phyloP scores from a whole-genome alignment of 2,797 vertebrate species.

The Mormyrus hasselquistii region DNA sequence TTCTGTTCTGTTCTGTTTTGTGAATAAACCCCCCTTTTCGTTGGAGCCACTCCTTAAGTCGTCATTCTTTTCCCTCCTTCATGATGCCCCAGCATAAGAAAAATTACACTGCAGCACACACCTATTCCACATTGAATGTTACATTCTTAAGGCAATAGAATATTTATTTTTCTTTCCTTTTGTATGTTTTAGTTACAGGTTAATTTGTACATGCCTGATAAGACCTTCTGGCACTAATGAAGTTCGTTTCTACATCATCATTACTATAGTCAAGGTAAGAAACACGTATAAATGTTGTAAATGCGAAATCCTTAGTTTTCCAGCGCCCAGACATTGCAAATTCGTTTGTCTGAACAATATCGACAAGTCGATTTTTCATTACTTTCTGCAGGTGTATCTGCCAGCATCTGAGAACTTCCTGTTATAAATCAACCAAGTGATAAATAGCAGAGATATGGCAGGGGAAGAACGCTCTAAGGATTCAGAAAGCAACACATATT shows the following conservation, averaged over 20 bases:
- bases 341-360: not conserved
- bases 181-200: not conserved
- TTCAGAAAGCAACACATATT: not conserved
- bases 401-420: not conserved
- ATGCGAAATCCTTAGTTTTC: not conserved
- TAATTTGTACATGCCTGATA: not conserved
- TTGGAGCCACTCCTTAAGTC: not conserved
- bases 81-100: not conserved
- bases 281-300: not conserved
- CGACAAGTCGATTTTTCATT: constrained; percentile 17
- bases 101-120: not conserved
- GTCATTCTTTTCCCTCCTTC: not conserved
- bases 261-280: not conserved
- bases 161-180: not conserved
- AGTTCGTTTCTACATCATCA: not conserved
- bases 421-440: constrained; percentile 3
- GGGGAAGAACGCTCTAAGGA: not conserved
- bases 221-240: not conserved
- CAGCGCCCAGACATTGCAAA: not conserved
- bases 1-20: not conserved
- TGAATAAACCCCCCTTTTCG: not conserved
- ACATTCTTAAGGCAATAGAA: not conserved
- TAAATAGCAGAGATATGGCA: not conserved
- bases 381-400: not conserved
- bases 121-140: not conserved